A percentile compares a stretch with the other conserved stretches of the same genome.
Conservation (phyloP, 2,888 invertebrate genomes). For the Didymodactylos carnosus region DNA sequence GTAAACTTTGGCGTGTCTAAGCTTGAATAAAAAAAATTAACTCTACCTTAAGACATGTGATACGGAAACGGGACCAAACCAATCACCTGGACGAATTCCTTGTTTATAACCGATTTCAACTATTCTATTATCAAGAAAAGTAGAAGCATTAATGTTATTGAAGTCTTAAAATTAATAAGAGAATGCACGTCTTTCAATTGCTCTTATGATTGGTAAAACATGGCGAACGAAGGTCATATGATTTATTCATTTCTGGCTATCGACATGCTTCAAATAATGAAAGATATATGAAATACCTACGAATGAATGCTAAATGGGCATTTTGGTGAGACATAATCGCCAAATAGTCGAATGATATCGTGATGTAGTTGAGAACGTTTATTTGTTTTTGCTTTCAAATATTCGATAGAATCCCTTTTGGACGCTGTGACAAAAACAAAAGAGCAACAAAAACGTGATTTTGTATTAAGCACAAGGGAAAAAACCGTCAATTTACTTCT, state of each 20-base stretch:
- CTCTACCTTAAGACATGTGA: neutral
- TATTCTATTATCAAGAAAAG: neutral
- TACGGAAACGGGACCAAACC: neutral
- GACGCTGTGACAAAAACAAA: neutral
- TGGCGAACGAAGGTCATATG: no score
- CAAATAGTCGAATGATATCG: conserved; percentile 1
- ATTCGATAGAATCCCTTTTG: neutral
- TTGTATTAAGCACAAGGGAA: neutral
- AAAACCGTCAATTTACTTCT: conserved; percentile 48
- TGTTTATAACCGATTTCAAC: neutral
- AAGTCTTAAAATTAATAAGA: no score
- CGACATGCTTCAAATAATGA: no score
- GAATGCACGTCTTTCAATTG: no score
- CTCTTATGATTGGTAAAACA: no score
- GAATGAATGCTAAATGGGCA: conserved; percentile 13
- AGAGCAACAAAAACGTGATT: neutral
- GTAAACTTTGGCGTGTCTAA: no score
- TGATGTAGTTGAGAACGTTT: neutral
- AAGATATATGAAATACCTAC: no score
- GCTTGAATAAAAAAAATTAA: no score
- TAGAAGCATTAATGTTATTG: neutral
- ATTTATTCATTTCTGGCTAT: no score
- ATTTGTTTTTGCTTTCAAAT: neutral
- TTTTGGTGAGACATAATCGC: conserved; percentile 9
- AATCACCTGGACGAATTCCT: neutral